Evolutionary conservation across 2,797 vertebrate species (phyloP).

Genomic region (Leucoraja ocellata): DNA sequence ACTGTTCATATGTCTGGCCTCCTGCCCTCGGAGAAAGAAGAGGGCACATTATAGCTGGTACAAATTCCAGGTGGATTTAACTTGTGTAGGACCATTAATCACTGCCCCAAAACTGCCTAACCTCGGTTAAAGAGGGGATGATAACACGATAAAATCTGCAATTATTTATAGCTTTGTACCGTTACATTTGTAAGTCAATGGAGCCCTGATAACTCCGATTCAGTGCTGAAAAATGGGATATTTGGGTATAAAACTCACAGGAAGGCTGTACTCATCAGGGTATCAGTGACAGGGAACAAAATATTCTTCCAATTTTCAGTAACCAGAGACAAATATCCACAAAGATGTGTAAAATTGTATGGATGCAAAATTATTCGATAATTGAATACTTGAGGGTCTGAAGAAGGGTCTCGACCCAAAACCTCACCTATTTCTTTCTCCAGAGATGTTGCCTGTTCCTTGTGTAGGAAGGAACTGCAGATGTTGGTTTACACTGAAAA

Average conservation of each 20-base stretch:
- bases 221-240: not conserved
- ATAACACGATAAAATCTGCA: not conserved
- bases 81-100: not conserved
- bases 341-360: not conserved
- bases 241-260: not conserved
- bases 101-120: not conserved
- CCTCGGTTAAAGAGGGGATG: not conserved
- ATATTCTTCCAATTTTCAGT: not conserved
- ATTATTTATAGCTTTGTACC: not conserved
- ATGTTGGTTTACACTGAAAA: too few relatives aligned
- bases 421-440: too few relatives aligned
- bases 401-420: too few relatives aligned
- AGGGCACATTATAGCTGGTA: not conserved
- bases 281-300: not conserved
- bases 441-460: too few relatives aligned
- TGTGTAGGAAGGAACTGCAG: too few relatives aligned
- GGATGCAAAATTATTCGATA: too few relatives aligned
- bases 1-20: not conserved
- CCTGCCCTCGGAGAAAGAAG: not conserved
- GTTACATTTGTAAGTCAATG: not conserved
- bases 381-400: too few relatives aligned
- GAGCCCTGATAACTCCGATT: not conserved
- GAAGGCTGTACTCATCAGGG: not conserved
- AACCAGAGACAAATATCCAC: not conserved
- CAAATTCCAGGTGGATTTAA: not conserved